Evolutionary conservation across 2,888 invertebrate species (phyloP).

Genomic region (Myopa tessellatipennis): DNA sequence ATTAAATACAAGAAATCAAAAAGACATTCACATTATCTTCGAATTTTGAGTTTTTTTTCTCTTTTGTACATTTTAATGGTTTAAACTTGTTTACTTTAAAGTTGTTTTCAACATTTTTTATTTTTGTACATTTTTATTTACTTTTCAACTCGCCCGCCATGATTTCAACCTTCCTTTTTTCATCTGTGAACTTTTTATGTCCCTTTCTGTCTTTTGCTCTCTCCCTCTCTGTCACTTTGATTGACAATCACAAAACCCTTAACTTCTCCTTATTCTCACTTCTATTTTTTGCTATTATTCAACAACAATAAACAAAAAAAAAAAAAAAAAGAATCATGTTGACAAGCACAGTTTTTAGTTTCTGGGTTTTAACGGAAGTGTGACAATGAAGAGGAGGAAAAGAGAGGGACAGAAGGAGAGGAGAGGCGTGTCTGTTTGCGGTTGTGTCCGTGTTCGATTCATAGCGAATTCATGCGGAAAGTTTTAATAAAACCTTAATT

Average conservation of each 20-base stretch:
- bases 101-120: neutral
- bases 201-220: neutral
- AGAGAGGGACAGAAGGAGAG: too few relatives aligned
- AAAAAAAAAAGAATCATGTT: neutral
- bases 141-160: neutral
- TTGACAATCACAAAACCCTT: constrained; percentile 18
- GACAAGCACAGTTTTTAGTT: constrained; percentile 11
- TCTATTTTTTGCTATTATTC: neutral
- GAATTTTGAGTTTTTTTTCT: neutral
- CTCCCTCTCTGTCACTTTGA: constrained; percentile 14
- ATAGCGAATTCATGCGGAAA: neutral
- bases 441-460: neutral
- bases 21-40: neutral
- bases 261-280: constrained; percentile 18
- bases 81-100: neutral
- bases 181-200: neutral
- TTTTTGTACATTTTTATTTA: constrained; percentile 6
- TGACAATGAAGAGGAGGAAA: neutral
- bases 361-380: constrained; percentile 1
- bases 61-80: neutral
- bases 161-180: neutral
- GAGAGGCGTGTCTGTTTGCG: too few relatives aligned
- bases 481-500: neutral
- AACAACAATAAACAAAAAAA: neutral
- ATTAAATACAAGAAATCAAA: neutral